These are phyloP conservation scores for Vespertilio murinus DNA, from an alignment of 2,797 vertebrate species.

Conservation along the genomic window DNA sequence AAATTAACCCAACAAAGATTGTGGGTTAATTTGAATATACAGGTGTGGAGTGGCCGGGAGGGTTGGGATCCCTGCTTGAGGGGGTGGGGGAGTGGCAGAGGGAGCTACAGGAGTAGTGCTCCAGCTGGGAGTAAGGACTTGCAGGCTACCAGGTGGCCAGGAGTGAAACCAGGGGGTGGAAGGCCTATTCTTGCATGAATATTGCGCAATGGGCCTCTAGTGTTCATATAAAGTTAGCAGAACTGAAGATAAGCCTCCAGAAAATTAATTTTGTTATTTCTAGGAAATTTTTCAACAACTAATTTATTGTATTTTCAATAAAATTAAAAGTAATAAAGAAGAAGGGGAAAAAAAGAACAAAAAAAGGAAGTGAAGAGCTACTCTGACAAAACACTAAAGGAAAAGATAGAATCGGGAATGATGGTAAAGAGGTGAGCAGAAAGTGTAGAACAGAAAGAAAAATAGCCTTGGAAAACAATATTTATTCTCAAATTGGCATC, in stretches of 20 bases:
- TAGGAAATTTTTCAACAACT: background rate
- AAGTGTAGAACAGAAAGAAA: background rate
- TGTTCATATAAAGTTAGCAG: background rate
- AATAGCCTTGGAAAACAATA: accelerated
- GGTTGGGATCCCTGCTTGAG: no score
- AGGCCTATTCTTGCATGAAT: no score
- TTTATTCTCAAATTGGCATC: background rate
- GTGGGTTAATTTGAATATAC: no score
- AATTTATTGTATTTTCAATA: background rate
- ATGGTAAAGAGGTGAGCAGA: background rate
- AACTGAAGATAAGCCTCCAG: background rate
- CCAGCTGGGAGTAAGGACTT: no score
- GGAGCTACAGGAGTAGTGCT: no score
- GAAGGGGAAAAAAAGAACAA: background rate
- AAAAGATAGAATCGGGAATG: accelerated
- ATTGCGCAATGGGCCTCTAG: no score
- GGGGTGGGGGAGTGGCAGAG: no score
- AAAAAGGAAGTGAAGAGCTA: background rate
- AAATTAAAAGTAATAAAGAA: background rate
- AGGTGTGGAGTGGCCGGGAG: no score
- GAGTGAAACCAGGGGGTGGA: no score
- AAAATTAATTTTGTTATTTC: background rate
- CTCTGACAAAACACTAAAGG: background rate
- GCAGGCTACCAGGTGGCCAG: no score
- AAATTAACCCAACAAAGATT: no score